Conservation (phyloP, 2,113 vertebrate genomes). For the Ellobius talpinus region DNA sequence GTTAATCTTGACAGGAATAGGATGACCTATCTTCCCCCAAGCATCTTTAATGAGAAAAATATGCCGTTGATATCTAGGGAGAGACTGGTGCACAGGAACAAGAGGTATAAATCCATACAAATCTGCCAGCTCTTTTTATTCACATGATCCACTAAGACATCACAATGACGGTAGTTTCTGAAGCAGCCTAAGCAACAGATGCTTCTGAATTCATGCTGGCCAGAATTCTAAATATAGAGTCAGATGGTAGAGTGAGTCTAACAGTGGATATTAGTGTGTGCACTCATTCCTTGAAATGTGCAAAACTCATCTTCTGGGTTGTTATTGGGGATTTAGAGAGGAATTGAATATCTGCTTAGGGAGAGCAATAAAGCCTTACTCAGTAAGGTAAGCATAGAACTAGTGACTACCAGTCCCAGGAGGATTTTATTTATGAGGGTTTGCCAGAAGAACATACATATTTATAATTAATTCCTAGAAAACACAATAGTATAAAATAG, state of each 20-base stretch:
- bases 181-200: background rate
- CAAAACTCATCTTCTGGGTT: background rate
- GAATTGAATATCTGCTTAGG: background rate
- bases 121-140: slow-evolving; percentile 51
- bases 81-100: slow-evolving; percentile 68
- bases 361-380: background rate
- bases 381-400: background rate
- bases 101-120: slow-evolving; percentile 71
- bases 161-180: slow-evolving; percentile 11
- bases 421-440: slow-evolving; percentile 12
- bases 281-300: background rate
- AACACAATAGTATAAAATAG: background rate
- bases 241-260: background rate
- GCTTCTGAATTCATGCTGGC: background rate
- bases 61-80: slow-evolving; percentile 65
- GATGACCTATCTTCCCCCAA: slow-evolving; percentile 80
- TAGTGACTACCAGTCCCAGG: background rate
- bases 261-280: background rate
- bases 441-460: background rate
- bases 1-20: slow-evolving; percentile 73
- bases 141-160: slow-evolving; percentile 20
- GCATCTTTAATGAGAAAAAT: slow-evolving; percentile 85
- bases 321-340: background rate
- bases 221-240: background rate
- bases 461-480: slow-evolving; percentile 28